Conservation (phyloP, 2,888 invertebrate species). For the Ophioninae sp. region DNA sequence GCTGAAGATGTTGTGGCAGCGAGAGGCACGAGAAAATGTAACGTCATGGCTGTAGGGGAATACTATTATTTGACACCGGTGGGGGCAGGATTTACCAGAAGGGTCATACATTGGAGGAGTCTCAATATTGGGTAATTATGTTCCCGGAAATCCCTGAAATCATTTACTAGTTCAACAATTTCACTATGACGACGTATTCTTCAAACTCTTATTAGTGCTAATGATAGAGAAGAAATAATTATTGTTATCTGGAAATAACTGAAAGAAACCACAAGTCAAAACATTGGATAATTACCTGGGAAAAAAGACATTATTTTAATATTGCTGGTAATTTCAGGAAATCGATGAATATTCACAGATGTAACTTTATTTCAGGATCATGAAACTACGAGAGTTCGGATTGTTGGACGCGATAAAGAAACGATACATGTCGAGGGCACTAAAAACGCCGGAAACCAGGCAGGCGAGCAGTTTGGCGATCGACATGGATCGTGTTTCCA, state of each 20-base stretch:
- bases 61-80: conserved; percentile 20
- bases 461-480: conserved; percentile 41
- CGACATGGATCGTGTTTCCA: conserved; percentile 61
- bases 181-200: neutral
- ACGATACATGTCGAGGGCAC: conserved; percentile 29
- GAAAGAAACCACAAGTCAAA: neutral
- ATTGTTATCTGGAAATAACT: neutral
- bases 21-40: conserved; percentile 25
- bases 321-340: neutral
- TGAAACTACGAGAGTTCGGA: conserved; percentile 55
- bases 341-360: neutral
- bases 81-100: conserved; percentile 39
- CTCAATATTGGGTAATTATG: conserved; percentile 49
- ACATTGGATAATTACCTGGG: neutral
- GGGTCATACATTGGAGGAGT: conserved; percentile 31
- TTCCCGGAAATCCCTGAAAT: neutral
- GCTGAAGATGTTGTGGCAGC: conserved; percentile 16
- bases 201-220: neutral
- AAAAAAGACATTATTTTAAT: neutral
- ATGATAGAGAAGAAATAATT: neutral
- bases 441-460: neutral
- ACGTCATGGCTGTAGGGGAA: conserved; percentile 28
- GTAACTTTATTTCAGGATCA: conserved; percentile 40
- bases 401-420: conserved; percentile 48
- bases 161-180: neutral